Conservation (phyloP, 2,797 vertebrate genomes). For the Paguma larvata region DNA sequence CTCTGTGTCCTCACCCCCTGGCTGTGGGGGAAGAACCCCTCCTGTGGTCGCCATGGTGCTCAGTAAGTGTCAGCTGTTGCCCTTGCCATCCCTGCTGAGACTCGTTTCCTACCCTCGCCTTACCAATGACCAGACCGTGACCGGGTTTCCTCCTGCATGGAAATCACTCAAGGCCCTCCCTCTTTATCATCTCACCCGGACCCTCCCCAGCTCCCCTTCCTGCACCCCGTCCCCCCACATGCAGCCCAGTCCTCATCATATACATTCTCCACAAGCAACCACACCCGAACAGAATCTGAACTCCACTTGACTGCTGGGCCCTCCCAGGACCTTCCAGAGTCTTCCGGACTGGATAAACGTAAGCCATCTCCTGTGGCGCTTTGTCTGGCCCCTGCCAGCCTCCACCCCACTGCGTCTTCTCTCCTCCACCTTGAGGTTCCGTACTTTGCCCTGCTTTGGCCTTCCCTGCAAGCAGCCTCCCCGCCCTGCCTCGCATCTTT, state of each 20-base stretch:
- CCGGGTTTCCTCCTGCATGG: neutral
- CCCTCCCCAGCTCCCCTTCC: neutral
- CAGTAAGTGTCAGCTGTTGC: neutral
- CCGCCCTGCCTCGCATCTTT: fast-evolving
- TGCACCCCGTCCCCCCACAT: too few relatives aligned
- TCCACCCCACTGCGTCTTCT: too few relatives aligned
- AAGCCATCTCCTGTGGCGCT: neutral
- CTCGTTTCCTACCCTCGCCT: neutral
- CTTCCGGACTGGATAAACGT: neutral
- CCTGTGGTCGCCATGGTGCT: neutral
- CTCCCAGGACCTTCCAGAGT: neutral
- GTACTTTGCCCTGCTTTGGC: neutral
- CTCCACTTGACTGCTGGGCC: neutral
- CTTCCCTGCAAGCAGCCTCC: neutral
- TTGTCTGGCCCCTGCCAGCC: neutral
- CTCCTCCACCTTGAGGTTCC: neutral
- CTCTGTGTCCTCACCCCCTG: neutral
- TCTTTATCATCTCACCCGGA: neutral
- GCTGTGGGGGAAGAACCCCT: neutral
- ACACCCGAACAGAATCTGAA: neutral
- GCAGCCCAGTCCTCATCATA: neutral
- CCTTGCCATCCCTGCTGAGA: too few relatives aligned
- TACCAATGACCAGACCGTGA: neutral
- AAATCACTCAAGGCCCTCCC: neutral
- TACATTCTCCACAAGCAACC: neutral